A percentile compares a stretch with the other conserved stretches of the same genome.
These are phyloP conservation scores for Gonatopus flavifemur DNA, from an alignment of 1,140 invertebrate species.

Conservation along the genomic window DNA sequence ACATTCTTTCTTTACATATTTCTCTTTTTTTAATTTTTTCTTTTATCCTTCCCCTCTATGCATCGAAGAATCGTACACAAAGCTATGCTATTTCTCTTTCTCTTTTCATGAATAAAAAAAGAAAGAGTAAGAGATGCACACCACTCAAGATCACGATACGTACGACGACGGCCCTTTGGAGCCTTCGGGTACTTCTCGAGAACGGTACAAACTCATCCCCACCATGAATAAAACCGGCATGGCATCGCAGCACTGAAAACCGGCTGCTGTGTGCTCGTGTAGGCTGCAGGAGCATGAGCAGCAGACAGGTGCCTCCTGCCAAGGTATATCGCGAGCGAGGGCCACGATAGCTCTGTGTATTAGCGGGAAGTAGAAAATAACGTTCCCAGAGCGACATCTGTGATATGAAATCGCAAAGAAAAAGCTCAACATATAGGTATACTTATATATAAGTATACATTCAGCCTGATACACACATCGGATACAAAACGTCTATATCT, in stretches of 20 bases:
- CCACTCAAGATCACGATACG: conserved; percentile 14
- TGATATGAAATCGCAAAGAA: too few relatives aligned
- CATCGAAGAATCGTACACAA: not conserved
- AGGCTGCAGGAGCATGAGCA: not conserved
- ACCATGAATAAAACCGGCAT: conserved; percentile 30
- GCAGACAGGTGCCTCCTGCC: not conserved
- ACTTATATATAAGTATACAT: too few relatives aligned
- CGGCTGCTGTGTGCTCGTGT: too few relatives aligned
- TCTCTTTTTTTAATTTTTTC: not conserved
- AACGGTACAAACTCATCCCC: conserved; percentile 22
- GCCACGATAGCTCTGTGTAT: too few relatives aligned
- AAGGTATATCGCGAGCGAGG: too few relatives aligned
- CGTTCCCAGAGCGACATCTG: conserved; percentile 10
- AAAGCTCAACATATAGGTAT: too few relatives aligned
- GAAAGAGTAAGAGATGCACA: too few relatives aligned
- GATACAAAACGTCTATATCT: not conserved
- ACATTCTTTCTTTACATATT: not conserved
- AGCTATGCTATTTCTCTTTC: too few relatives aligned
- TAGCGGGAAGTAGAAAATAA: too few relatives aligned
- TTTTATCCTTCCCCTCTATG: not conserved
- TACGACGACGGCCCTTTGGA: conserved; percentile 11
- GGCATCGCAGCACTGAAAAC: conserved; percentile 36
- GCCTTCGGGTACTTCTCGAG: too few relatives aligned
- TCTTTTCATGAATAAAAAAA: too few relatives aligned
- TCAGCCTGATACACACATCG: too few relatives aligned